A percentile compares a stretch with the other conserved stretches of the same genome.
Evolutionary conservation across 2,888 invertebrate species (phyloP).

Genomic region (Dysmachus trigonus): DNA sequence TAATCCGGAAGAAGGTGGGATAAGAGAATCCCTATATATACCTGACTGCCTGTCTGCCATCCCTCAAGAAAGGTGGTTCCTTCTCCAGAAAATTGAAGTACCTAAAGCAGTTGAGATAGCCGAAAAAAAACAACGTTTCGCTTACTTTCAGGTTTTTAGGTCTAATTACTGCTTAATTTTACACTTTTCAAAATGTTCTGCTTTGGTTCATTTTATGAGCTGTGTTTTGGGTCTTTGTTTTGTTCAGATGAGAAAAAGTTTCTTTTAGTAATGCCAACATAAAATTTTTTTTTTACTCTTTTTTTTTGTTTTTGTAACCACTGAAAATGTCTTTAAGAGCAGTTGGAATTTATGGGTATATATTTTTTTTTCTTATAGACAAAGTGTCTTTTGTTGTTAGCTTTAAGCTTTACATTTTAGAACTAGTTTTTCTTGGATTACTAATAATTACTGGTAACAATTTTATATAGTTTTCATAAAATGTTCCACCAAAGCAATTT

Average conservation of each 20-base stretch:
- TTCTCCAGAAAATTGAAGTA: background rate
- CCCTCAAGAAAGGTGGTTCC: background rate
- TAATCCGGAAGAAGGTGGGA: background rate
- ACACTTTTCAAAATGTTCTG: background rate
- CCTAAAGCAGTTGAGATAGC: background rate
- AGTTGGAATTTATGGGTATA: background rate
- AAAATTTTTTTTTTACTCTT: background rate
- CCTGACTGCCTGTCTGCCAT: background rate
- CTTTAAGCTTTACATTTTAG: background rate
- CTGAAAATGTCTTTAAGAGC: background rate
- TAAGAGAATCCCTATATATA: background rate
- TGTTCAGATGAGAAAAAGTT: background rate
- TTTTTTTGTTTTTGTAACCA: background rate
- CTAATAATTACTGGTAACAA: too few relatives aligned
- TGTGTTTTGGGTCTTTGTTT: background rate
- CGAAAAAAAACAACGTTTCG: background rate
- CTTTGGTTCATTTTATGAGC: background rate
- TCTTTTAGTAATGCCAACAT: background rate
- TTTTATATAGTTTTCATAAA: too few relatives aligned
- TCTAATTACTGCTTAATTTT: slow-evolving; percentile 10
- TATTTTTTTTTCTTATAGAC: background rate
- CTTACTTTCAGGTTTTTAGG: background rate
- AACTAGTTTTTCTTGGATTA: too few relatives aligned
- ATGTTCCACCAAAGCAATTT: too few relatives aligned
- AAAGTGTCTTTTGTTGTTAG: background rate